Conservation (phyloP, 2,797 vertebrate species). For the Tympanoctomys barrerae region DNA sequence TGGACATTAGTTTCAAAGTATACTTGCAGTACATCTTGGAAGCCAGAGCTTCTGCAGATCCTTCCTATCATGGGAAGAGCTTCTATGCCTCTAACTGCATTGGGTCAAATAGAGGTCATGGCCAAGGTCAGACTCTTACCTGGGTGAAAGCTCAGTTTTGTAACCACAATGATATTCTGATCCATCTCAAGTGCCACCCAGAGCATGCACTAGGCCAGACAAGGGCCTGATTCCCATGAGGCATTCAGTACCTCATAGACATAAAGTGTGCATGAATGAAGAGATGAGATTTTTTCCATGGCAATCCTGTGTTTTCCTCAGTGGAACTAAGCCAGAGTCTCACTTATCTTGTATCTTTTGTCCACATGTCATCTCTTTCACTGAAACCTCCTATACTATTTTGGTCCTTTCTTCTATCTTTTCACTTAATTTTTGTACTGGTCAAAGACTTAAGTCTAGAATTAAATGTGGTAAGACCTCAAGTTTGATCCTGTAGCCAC, state of each 20-base stretch:
- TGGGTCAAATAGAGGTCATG: background rate
- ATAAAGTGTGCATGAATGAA: background rate
- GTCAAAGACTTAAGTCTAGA: background rate
- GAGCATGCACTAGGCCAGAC: background rate
- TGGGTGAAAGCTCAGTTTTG: background rate
- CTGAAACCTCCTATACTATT: background rate
- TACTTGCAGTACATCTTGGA: background rate
- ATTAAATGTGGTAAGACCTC: background rate
- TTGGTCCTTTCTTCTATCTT: background rate
- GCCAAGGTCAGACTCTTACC: background rate
- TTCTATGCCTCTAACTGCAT: background rate
- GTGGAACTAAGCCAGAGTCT: background rate
- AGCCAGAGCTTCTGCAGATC: background rate
- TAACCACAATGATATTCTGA: background rate
- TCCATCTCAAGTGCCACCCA: background rate
- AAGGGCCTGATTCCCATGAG: background rate
- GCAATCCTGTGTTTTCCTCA: background rate
- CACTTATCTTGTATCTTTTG: background rate
- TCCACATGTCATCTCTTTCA: background rate
- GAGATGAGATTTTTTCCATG: accelerated
- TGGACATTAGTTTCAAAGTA: background rate
- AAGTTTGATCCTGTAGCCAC: background rate
- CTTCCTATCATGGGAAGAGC: background rate
- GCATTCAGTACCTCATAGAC: background rate
- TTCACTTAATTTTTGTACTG: background rate